These are phyloP conservation scores for Eubucco bourcierii DNA, from an alignment of 2,113 vertebrate genomes.

Conservation along the genomic window DNA sequence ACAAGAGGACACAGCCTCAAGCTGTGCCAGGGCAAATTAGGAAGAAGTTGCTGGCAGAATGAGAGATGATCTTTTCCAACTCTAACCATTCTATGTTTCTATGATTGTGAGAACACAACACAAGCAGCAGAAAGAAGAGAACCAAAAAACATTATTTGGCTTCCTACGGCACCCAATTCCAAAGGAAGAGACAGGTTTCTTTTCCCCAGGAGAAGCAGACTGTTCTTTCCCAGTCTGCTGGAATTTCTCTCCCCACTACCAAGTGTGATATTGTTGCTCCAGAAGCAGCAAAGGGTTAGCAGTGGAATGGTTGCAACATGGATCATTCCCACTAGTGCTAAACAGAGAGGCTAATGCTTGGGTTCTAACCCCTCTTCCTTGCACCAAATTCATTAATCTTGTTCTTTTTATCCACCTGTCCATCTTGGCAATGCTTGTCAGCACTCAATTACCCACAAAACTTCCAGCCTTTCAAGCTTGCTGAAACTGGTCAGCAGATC, in stretches of 20 bases:
- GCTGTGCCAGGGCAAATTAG: too few species aligned
- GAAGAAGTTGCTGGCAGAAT: too few species aligned
- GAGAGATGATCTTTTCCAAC: too few species aligned
- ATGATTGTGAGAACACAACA: background rate
- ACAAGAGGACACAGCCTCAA: too few species aligned
- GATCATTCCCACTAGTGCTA: background rate
- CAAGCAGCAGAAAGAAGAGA: background rate
- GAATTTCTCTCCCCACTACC: background rate
- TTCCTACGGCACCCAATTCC: background rate
- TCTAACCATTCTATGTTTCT: too few species aligned
- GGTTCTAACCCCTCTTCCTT: background rate
- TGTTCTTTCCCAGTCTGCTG: background rate
- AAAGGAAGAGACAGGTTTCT: background rate
- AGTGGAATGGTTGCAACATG: background rate
- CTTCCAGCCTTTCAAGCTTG: background rate
- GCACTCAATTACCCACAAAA: background rate
- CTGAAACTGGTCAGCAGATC: background rate
- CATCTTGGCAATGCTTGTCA: background rate
- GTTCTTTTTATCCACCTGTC: background rate
- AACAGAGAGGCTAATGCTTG: background rate
- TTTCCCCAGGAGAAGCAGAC: background rate
- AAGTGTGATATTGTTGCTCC: accelerated
- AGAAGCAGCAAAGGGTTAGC: background rate
- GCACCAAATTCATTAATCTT: background rate
- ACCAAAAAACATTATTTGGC: background rate